phyloP scores from a whole-genome alignment of 1,140 invertebrate genomes.

The Oryctes rhinoceros region DNA sequence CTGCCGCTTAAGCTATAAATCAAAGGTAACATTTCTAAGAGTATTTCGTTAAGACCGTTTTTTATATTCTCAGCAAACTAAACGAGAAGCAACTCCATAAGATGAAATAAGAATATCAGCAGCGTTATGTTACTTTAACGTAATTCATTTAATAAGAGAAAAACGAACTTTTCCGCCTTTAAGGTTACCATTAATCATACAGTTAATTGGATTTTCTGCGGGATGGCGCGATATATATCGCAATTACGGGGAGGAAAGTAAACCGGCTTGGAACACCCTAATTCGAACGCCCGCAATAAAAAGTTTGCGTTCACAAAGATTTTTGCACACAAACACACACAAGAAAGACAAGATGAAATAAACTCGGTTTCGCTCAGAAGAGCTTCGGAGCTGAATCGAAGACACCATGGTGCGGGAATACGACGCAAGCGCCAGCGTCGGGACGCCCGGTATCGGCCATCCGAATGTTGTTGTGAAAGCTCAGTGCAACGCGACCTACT shows the following conservation, averaged over 20 bases:
- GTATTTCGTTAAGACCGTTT: no score
- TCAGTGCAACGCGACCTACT: slow-evolving; percentile 33
- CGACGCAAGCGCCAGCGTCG: slow-evolving; percentile 33
- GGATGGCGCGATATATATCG: neutral
- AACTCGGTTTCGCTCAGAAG: neutral
- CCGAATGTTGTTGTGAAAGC: slow-evolving; percentile 23
- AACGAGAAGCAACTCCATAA: no score
- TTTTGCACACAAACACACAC: neutral
- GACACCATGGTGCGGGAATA: slow-evolving; percentile 31
- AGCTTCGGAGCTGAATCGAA: slow-evolving; percentile 16
- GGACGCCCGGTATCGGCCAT: slow-evolving; percentile 13
- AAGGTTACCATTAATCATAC: slow-evolving; percentile 2
- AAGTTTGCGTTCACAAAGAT: slow-evolving; percentile 5
- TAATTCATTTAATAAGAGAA: no score
- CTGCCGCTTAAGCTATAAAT: no score
- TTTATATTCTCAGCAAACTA: no score
- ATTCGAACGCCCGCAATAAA: neutral
- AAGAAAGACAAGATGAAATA: slow-evolving; percentile 5
- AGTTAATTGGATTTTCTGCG: slow-evolving; percentile 14
- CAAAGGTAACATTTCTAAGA: no score
- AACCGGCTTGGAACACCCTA: neutral
- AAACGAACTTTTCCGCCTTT: neutral
- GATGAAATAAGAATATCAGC: no score
- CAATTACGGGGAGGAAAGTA: neutral
- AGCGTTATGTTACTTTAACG: no score